phyloP scores from a whole-genome alignment of 2,113 vertebrate species.

The Zootoca vivipara region DNA sequence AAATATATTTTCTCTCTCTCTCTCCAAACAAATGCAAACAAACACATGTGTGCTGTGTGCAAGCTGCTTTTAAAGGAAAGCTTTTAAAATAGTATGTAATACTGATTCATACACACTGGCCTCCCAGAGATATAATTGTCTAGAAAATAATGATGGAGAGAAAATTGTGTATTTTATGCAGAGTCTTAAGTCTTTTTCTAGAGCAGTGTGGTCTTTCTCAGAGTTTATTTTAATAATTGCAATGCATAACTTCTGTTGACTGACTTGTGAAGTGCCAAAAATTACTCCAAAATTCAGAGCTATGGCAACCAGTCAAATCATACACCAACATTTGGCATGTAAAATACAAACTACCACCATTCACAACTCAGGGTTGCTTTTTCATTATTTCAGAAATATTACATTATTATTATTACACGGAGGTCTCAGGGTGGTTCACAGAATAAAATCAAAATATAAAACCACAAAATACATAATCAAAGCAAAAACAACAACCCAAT shows the following conservation, averaged over 20 bases:
- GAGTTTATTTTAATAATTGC: slow-evolving; percentile 56
- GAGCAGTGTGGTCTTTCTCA: slow-evolving; percentile 27
- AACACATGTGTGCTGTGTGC: neutral
- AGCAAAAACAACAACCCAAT: too few relatives aligned
- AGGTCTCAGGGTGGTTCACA: too few relatives aligned
- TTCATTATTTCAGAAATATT: neutral
- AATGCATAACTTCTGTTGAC: slow-evolving; percentile 57
- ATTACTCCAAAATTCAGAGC: slow-evolving; percentile 52
- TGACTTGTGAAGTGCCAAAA: slow-evolving; percentile 54
- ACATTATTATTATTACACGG: neutral
- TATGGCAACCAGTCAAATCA: slow-evolving; percentile 49
- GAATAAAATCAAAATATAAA: too few relatives aligned
- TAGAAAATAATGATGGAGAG: slow-evolving; percentile 35
- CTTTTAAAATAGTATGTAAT: slow-evolving; percentile 27
- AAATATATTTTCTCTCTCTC: neutral
- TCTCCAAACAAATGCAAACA: neutral
- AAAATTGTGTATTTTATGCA: slow-evolving; percentile 12
- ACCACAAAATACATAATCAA: too few relatives aligned
- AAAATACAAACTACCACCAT: slow-evolving; percentile 45
- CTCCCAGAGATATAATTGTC: slow-evolving; percentile 40
- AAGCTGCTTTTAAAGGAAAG: slow-evolving; percentile 3
- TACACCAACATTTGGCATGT: slow-evolving; percentile 34
- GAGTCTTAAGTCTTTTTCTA: slow-evolving; percentile 24
- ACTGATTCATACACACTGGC: neutral
- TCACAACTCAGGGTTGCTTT: slow-evolving; percentile 46